Evolutionary conservation across 2,113 vertebrate genomes (phyloP), one percentile per base, ranked within the genome.

Genomic region (Ranitomeya imitator): DNA sequence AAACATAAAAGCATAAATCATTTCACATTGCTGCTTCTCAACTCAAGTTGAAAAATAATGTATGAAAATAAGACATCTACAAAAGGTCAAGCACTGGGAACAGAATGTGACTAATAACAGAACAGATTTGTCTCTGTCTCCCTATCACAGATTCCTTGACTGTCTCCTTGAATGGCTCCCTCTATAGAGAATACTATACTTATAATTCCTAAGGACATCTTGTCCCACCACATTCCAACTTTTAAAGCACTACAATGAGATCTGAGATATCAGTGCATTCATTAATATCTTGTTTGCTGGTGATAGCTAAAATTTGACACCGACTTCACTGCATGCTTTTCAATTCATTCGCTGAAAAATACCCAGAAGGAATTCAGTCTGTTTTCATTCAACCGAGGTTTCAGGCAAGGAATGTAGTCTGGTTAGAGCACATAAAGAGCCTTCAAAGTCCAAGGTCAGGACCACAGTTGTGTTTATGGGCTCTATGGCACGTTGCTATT

Each of bases 401-500:
- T 65, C 13, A 65, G 19, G n/a, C 21, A 52, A 16, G 79, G 86
- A 88, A 76, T 88, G 86, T 26, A 52, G 86, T 65, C 69, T 83
- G 86, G 79, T 76, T 76, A 83, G 79, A 18, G 37, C 77, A 83
- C 83, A 79, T 67, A 86, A 78, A 74, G 7, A 23, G 21, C 74
- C 63, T 65, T 79, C 21, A 52, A 8, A 63, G 79, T 73, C 78
- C 86, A 88, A 74, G 86, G 79, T 88, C 86, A 81, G 67, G 23
- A 31, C 4, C 45, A 18, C 12, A 61, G 63, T 60, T 60, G 37
- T 73, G 63, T 82, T 79, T 82, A 26, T 73, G 63, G 74, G 14
- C 63, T 82, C 78, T 26, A 73, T 45, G 78, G 78, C 65, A 45
- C 52, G 86, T 88, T 88, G 67, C 79, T 88, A 60, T 88, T 88